Evolutionary conservation across 2,888 invertebrate species (phyloP), one percentile per base, ranked within the genome.

Genomic region (Drosophila helvetica): DNA sequence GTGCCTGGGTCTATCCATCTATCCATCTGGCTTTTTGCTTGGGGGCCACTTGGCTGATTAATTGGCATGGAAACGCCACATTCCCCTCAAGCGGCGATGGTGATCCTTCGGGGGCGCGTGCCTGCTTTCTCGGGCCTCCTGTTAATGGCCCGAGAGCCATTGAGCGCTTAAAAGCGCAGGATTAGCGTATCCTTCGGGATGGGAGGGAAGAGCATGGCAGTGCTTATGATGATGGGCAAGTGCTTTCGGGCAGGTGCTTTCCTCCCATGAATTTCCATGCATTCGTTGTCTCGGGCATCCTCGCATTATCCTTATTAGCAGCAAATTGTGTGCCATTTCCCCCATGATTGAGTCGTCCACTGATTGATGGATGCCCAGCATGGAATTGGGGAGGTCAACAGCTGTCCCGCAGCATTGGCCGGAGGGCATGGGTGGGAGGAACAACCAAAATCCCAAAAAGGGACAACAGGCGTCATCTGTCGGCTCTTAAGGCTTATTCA

Each of bases 1-100:
- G 80, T 80, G 69, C 51, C 70, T 22, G 54, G 42, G 51, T 30
- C 50, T 43, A 38, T 38, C 43, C 42, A n/a, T 1, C n/a, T 17
- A n/a, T n/a, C 18, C 18, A 10, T 30, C 6, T 12, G 19, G 15
- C 46, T 17, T 63, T 59, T 47, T 63, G 62, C 58, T 63, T 74
- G 74, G 75, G 75, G 80, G 78, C 79, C 87, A 87, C 83, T 88
- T 77, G 59, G 61, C 78, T 89, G 89, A 89, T 90, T 89, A 89
- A 89, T 89, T 90, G 85, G 48, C 52, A 48, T 77, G 69, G 75
- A 77, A 78, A 86, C 15, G 38, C 1, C 15, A 38, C n/a, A n/a
- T 80, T 81, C 75, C 81, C 58, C 48, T 9, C 56, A 25, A 33
- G n/a, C 38, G 7, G 7, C 2, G n/a, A 15, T 38, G 38, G 6